These are phyloP conservation scores for Elegia similella DNA, from an alignment of 2,888 invertebrate species.

Conservation along the genomic window DNA sequence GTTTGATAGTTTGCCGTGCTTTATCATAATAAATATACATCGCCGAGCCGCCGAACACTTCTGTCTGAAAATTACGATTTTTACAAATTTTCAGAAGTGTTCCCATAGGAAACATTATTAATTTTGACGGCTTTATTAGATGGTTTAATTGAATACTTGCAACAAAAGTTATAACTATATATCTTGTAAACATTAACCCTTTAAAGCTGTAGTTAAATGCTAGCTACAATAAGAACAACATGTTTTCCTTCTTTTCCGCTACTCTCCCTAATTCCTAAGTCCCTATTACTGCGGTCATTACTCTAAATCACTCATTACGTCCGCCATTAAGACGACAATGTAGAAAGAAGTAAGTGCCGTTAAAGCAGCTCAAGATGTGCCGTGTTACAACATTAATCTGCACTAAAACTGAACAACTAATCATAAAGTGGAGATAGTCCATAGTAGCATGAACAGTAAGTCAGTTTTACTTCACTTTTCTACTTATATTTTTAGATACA, in stretches of 20 bases:
- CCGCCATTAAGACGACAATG: slow-evolving; percentile 7
- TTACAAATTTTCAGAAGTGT: no score
- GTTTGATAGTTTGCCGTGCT: no score
- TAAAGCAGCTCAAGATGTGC: slow-evolving; percentile 17
- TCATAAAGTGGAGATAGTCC: slow-evolving; percentile 24
- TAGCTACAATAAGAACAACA: slow-evolving; percentile 1
- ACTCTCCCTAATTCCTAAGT: not conserved
- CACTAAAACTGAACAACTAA: slow-evolving; percentile 29
- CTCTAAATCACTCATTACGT: slow-evolving; percentile 10
- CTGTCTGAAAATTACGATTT: no score
- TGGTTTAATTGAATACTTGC: no score
- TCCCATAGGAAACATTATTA: no score
- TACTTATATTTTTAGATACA: no score
- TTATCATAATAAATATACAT: no score
- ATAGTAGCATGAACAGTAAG: not conserved
- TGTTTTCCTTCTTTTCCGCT: slow-evolving; percentile 3
- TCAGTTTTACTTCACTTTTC: not conserved
- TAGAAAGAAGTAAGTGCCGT: slow-evolving; percentile 15
- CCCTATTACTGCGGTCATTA: slow-evolving; percentile 1
- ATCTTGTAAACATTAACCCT: no score
- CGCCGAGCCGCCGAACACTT: no score
- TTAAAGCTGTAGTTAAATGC: no score
- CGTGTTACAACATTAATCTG: slow-evolving; percentile 12
- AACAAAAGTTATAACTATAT: no score
- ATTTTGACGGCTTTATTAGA: no score